Percentiles rank a stretch among this genome's conserved stretches.
phyloP scores from a whole-genome alignment of 2,888 invertebrate genomes.

The Ferrisia virgata region DNA sequence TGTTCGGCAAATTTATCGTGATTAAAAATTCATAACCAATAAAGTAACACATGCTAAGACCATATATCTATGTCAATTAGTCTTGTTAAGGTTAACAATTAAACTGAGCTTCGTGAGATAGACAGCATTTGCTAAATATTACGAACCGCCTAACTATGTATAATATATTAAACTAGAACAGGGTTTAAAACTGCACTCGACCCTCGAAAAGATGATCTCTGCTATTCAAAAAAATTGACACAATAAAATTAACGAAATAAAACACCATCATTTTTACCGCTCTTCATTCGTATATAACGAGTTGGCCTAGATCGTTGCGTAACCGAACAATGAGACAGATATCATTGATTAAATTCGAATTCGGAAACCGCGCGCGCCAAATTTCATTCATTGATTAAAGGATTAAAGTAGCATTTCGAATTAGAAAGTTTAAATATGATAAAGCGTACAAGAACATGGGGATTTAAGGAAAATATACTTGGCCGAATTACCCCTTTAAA shows the following conservation, averaged over 20 bases:
- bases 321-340: not conserved
- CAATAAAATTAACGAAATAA: not conserved
- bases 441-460: constrained; percentile 7
- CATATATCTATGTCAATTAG: not conserved
- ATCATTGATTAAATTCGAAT: not conserved
- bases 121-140: not conserved
- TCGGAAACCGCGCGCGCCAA: not conserved
- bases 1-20: not conserved
- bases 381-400: not conserved
- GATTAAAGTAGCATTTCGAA: not conserved
- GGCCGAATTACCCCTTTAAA: constrained; percentile 19
- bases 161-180: not conserved
- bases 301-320: not conserved
- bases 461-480: constrained; percentile 18
- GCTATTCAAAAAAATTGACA: not conserved
- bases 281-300: too few relatives aligned
- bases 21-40: constrained; percentile 7
- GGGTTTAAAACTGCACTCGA: not conserved
- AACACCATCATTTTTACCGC: not conserved
- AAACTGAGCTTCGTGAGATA: constrained; percentile 24
- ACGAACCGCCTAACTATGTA: not conserved
- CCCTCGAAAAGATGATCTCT: not conserved
- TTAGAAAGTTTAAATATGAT: constrained; percentile 4
- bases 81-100: constrained; percentile 1
- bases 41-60: not conserved